Evolutionary conservation across 1,140 invertebrate species (phyloP), one percentile per base, ranked within the genome.

Genomic region (Oreohelix idahoensis): DNA sequence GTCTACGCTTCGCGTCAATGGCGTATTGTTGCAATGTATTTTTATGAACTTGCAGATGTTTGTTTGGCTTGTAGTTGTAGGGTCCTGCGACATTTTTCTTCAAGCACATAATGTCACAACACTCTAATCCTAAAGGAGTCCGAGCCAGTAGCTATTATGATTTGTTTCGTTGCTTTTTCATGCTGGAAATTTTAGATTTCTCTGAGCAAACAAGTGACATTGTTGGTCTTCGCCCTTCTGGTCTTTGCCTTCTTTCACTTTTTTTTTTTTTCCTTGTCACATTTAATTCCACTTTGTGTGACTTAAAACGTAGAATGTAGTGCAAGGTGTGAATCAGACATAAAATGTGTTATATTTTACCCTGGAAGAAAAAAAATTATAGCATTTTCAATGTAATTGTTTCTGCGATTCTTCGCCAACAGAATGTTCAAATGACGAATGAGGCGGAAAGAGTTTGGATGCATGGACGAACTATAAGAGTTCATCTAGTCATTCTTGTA

Each of bases 21-120:
- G 63, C n/a, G 11, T 5, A 66, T 29, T 66, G 63, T 66, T 32
- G 63, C 63, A 32, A 66, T 66, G 29, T 66, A 66, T 66, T 66
- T 66, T 66, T 66, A 66, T 66, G 29, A 66, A 66, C 63, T 66
- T 66, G 63, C 63, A 32, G 29, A 66, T 66, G 63, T 66, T 66
- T 66, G 63, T 66, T 66, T 66, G 63, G 63, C 63, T 66, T 66
- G n/a, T 66, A 66, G n/a, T 35, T 10, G 29, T 32, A 66, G 63
- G 20, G 29, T 17, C 63, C 63, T 2, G 2, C 63, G n/a, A 66
- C 63, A 29, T 10, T 29, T 66, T 66, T 66, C 29, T 35, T 66
- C 63, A 66, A 58, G 1, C 63, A 32, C n/a, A 66, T 66, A 66
- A 66, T 66, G 63, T 66, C 63, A 66, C 63, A 66, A 66, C 53